Percentiles rank a stretch among this genome's conserved stretches.
Conservation (phyloP, 2,797 vertebrate genomes). For the Otolemur crassicaudatus region DNA sequence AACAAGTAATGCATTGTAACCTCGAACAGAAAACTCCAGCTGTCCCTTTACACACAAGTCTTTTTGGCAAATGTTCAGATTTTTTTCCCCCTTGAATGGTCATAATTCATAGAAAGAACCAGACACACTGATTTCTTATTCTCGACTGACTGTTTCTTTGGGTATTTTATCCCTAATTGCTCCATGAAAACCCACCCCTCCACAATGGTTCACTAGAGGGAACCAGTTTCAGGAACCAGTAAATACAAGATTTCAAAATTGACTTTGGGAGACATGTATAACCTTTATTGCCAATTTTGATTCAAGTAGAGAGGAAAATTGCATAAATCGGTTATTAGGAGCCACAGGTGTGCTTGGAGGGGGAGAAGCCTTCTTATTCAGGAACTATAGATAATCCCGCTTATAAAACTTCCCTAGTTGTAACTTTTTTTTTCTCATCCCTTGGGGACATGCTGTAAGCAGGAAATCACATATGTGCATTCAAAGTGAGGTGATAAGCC, state of each 20-base stretch:
- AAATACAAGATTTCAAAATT: conserved; percentile 79
- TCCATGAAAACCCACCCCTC: conserved; percentile 29
- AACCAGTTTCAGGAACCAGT: conserved; percentile 77
- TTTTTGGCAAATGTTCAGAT: conserved; percentile 85
- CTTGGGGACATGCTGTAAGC: conserved; percentile 70
- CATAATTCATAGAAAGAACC: conserved; percentile 87
- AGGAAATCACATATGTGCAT: conserved; percentile 67
- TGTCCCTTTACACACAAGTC: conserved; percentile 86
- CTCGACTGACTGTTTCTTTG: conserved; percentile 76
- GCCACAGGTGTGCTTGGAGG: conserved; percentile 76
- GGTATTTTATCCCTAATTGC: conserved; percentile 77
- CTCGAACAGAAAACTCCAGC: conserved; percentile 85
- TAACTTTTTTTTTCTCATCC: conserved; percentile 57
- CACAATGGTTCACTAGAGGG: conserved; percentile 69
- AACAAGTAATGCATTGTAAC: conserved; percentile 88
- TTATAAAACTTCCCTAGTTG: conserved; percentile 77
- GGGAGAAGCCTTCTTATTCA: conserved; percentile 72
- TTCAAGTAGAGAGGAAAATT: conserved; percentile 83
- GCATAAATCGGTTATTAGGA: conserved; percentile 83
- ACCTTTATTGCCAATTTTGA: conserved; percentile 82
- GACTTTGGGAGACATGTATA: conserved; percentile 78
- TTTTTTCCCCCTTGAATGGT: conserved; percentile 83
- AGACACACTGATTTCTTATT: conserved; percentile 81
- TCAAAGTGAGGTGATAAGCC: conserved; percentile 76
- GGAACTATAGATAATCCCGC: conserved; percentile 79